Evolutionary conservation across 2,113 vertebrate species (phyloP), one percentile per base, ranked within the genome.

Genomic region (Manacus vitellinus): DNA sequence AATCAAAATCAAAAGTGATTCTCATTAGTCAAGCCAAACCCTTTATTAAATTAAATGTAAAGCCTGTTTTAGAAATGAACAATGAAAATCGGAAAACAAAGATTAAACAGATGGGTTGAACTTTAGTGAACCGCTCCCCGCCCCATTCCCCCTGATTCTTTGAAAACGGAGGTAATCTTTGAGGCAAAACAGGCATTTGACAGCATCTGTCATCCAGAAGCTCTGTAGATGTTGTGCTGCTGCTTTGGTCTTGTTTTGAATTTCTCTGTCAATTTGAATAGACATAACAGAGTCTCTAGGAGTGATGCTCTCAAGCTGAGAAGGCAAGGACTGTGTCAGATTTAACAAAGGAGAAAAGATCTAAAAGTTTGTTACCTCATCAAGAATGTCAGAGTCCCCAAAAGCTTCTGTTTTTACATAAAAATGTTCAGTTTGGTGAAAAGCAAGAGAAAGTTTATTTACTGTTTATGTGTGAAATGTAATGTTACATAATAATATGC

Each of bases 11-110:
- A 88, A 85, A 94, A 82, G 39, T n/a, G 78, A 91, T 95, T 89
- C 71, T 97, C 91, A 94, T 84, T 96, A 96, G 95, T 89, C 81
- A 94, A 92, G 91, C 66, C 14, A 33, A 95, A 91, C 58, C 35
- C 16, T 91, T 81, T 44, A 78, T 94, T 87, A 94, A 91, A 90
- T 87, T 95, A 81, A 84, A 79, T 56, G 66, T 79, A 91, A 85
- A 39, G 33, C 22, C 59, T 91, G 52, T 56, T 97, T 95, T 93
- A 80, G 56, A 97, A 96, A 91, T 70, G 37, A 94, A 73, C 87
- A 90, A 81, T 80, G 91, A 76, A 83, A 94, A 94, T 51, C 49
- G 66, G 92, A 90, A 92, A 68, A 67, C 39, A 51, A 86, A 83
- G 51, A 82, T 88, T 70, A 95, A 82, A 61, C 37, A 14, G 0